Evolutionary conservation across 2,888 invertebrate genomes (phyloP), one percentile per base, ranked within the genome.

Genomic region (Drosophila pseudotalamancana): DNA sequence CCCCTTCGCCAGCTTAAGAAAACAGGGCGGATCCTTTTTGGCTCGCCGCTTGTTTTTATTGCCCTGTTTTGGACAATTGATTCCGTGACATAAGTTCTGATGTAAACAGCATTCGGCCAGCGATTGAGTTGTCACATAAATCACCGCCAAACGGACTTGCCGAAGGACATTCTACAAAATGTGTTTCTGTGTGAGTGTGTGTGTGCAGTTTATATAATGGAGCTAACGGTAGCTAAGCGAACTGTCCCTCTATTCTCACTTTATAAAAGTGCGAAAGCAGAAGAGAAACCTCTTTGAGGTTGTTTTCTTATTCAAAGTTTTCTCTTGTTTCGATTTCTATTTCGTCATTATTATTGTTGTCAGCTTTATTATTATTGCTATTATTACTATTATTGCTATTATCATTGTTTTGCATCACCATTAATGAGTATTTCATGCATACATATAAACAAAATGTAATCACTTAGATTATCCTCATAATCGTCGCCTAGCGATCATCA

Each of bases 71-170:
- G 83, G 69, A 81, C 81, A 81, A 86, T 81, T 81, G 81, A 81
- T 86, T 79, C 62, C 67, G 77, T 86, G 86, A 82, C 81, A 83
- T 79, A 63, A 71, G 76, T 86, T 81, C 31, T 45, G 53, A 46
- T 86, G 86, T 82, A 82, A 82, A 86, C 86, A 79, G 80, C 69
- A 72, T 72, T 64, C 31, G 85, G 67, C 68, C 85, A 71, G 66
- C 12, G 64, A 74, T 72, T 60, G 63, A 72, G 60, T 60, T 72
- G 64, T 64, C 70, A 40, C 27, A 56, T 72, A 72, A 70, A 70
- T 70, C 72, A 66, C 39, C 3, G 4, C 6, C 45, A 1, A 11
- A 11, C 9, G 46, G 32, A 46, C 45, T 3, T 14, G 1, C 23
- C 18, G 11, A 29, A 32, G 31, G 46, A 21, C 11, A 11, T 6